phyloP scores from a whole-genome alignment of 2,113 vertebrate genomes.

The Lagopus muta region DNA sequence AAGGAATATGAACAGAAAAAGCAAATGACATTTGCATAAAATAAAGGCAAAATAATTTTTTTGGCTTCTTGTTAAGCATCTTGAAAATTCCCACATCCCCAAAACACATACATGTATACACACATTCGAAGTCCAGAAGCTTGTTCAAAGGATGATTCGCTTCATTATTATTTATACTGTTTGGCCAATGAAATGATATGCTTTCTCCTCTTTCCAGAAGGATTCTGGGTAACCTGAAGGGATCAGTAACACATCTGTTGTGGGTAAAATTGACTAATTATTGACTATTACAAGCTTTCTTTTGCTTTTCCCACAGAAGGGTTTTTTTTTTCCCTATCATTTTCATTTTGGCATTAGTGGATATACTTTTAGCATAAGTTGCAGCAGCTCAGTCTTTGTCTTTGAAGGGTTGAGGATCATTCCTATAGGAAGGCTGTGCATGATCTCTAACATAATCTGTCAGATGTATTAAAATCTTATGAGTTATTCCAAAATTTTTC shows the following conservation, averaged over 20 bases:
- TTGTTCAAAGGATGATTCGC: not conserved
- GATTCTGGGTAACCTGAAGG: not conserved
- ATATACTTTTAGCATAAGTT: not conserved
- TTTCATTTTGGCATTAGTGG: not conserved
- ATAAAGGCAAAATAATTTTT: not conserved
- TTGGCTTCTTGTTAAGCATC: not conserved
- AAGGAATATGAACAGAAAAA: not conserved
- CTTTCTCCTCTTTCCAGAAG: not conserved
- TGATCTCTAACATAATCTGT: not conserved
- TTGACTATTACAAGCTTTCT: not conserved
- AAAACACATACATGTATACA: not conserved
- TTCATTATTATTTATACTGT: not conserved
- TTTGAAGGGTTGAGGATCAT: not conserved
- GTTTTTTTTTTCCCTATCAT: not conserved
- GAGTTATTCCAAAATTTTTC: not conserved
- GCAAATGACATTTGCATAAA: slow-evolving; percentile 29
- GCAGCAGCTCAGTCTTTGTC: not conserved
- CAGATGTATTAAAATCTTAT: not conserved
- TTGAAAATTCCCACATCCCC: not conserved
- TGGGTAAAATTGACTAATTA: not conserved
- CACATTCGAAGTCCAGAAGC: not conserved
- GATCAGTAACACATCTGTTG: not conserved
- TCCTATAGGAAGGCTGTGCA: not conserved
- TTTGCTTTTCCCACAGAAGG: not conserved
- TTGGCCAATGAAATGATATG: not conserved